These are phyloP conservation scores for Neolamprologus ventralis DNA, from an alignment of 2,113 vertebrate genomes.

Conservation along the genomic window DNA sequence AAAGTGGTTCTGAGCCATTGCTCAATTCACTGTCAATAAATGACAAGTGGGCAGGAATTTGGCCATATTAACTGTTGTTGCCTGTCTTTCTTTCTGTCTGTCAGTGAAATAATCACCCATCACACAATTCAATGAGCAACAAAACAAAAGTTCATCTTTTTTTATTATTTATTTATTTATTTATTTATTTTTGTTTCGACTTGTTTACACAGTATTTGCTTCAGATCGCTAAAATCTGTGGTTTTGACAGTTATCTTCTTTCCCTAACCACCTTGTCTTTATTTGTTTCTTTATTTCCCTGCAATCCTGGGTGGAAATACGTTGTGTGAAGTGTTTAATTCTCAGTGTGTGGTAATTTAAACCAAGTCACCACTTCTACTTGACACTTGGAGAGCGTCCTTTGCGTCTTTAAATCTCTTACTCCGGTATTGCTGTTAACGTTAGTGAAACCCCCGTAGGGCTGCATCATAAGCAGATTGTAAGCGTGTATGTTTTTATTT, in stretches of 20 bases:
- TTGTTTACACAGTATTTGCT: not conserved
- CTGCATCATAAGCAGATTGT: constrained; percentile 86
- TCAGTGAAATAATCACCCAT: not conserved
- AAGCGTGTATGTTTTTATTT: constrained; percentile 85
- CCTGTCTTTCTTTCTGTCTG: not conserved
- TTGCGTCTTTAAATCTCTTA: not conserved
- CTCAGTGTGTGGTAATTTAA: constrained; percentile 72
- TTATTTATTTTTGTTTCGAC: not conserved
- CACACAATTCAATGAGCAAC: not conserved
- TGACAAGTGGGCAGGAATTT: not conserved
- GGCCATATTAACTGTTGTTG: not conserved
- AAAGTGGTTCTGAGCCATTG: not conserved
- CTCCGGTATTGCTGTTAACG: constrained; percentile 59
- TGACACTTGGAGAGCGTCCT: constrained; percentile 83
- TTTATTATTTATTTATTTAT: not conserved
- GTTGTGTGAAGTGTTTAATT: not conserved
- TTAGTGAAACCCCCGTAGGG: constrained; percentile 82
- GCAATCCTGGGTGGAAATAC: not conserved
- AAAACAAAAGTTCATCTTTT: not conserved
- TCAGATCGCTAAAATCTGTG: not conserved
- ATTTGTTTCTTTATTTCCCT: not conserved
- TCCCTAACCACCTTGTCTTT: not conserved
- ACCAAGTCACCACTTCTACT: constrained; percentile 76
- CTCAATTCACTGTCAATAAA: not conserved
- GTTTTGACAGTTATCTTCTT: not conserved